Conservation (phyloP, 2,113 vertebrate species). For the Cyprinodon brontotheroides region DNA sequence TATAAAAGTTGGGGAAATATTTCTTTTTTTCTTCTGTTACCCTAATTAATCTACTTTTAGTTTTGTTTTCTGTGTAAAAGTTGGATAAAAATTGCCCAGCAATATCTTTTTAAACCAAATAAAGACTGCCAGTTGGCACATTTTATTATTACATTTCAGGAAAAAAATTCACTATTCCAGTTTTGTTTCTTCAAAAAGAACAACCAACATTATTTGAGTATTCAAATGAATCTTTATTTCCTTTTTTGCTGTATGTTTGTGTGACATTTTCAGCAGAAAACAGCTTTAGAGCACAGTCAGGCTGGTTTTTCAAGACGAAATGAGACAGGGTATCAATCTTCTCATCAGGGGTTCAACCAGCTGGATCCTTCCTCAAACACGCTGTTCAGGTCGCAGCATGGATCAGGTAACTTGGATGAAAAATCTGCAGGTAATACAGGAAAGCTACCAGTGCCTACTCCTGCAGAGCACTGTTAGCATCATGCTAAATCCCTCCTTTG, state of each 20-base stretch:
- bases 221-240: too few relatives aligned
- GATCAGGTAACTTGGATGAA: constrained; percentile 14
- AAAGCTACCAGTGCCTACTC: constrained; percentile 17
- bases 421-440: constrained; percentile 28
- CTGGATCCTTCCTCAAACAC: constrained; percentile 2
- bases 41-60: too few relatives aligned
- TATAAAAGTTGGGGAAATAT: too few relatives aligned
- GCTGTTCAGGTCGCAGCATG: not conserved
- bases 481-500: constrained; percentile 29
- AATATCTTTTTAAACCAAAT: not conserved
- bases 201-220: too few relatives aligned
- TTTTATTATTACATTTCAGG: not conserved
- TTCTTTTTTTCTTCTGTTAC: too few relatives aligned
- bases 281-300: not conserved
- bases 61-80: too few relatives aligned
- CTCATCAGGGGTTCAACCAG: not conserved
- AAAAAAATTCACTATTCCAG: not conserved
- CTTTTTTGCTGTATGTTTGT: not conserved
- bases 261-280: not conserved
- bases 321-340: not conserved
- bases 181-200: too few relatives aligned
- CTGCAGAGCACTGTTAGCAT: constrained; percentile 14
- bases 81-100: not conserved
- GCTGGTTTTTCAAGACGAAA: not conserved
- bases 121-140: not conserved